A percentile compares a stretch with the other conserved stretches of the same genome.
Evolutionary conservation across 2,113 vertebrate species (phyloP).

Genomic region (Neolamprologus variostigma): DNA sequence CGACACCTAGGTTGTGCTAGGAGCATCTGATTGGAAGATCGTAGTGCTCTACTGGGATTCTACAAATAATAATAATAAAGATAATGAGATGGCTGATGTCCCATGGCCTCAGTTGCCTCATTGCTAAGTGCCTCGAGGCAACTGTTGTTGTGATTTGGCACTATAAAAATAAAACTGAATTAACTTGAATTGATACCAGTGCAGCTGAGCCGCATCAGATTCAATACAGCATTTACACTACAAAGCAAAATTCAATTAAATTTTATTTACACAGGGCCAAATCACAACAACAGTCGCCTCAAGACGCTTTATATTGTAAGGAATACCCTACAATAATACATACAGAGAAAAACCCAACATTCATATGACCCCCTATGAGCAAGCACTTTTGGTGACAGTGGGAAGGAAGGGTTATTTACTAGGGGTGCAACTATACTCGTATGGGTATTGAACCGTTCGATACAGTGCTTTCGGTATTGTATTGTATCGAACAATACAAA

Average conservation of each 20-base stretch:
- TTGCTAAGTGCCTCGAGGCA: background rate
- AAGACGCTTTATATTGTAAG: background rate
- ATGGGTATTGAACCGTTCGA: background rate
- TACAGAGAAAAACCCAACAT: background rate
- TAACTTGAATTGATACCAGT: background rate
- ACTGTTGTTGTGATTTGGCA: background rate
- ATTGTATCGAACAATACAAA: background rate
- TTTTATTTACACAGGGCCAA: background rate
- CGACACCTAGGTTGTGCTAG: background rate
- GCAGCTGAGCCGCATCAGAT: background rate
- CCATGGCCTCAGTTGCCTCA: background rate
- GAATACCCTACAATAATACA: background rate
- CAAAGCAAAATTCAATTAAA: background rate
- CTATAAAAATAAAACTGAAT: background rate
- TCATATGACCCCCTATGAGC: background rate
- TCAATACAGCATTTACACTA: background rate
- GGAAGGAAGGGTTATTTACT: background rate
- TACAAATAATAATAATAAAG: slow-evolving; percentile 31
- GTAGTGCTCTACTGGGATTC: background rate
- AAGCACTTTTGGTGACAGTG: background rate
- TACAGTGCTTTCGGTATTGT: background rate
- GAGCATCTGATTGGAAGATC: background rate
- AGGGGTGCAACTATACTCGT: background rate
- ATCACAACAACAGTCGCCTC: background rate
- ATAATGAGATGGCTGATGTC: background rate